Base-by-base conservation (phyloP, 37 sponge, comb jelly and placozoan genomes). In the Haliclona indistincta region DNA sequence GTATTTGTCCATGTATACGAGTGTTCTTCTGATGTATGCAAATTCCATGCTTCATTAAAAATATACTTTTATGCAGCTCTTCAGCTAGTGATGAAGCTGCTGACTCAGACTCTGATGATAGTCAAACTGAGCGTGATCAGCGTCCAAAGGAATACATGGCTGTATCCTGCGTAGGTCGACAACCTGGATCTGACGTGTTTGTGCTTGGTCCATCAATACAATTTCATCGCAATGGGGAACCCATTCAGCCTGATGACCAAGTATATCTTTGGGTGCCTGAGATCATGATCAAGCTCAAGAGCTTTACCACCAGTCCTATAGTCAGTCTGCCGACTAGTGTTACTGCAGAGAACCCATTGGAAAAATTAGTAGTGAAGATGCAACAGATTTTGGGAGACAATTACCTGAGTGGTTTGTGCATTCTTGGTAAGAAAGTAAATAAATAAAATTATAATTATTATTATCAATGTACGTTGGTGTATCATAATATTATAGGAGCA, bases 131-230 rank as follows among this genome's bases (percentile, higher is more conserved):
- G n/a, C n/a, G n/a, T n/a, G n/a, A n/a, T 55, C 56, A 28, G 23
- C 56, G 26, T 55, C 56, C 56, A 28, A 23, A 55, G 64, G 19
- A 73, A 60, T 75, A 75, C 75, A 41, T 20, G 1, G 34, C 64
- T 38, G 75, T 75, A 23, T 30, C 64, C 17, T 75, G 64, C 63
- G 63, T 64, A 33, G 75, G 75, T 20, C 64, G 37, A 34, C 75
- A 75, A 23, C 45, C 49, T 29, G 63, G 49, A 30, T 60, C 63
- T 62, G 49, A 75, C 4, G 63, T 75, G 38, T 75, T 56, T 62
- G 63, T 75, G 20, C 63, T 75, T 75, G 75, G 75, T 13, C 75
- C 75, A 29, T 45, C 7, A 4, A 28, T 75, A 17, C 75, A 75
- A 36, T 15, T 75, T 35, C 25, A 38, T 7, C 22, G 13, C 1